phyloP scores from a whole-genome alignment of 2,888 invertebrate genomes.

The Trachelus iudaicus region DNA sequence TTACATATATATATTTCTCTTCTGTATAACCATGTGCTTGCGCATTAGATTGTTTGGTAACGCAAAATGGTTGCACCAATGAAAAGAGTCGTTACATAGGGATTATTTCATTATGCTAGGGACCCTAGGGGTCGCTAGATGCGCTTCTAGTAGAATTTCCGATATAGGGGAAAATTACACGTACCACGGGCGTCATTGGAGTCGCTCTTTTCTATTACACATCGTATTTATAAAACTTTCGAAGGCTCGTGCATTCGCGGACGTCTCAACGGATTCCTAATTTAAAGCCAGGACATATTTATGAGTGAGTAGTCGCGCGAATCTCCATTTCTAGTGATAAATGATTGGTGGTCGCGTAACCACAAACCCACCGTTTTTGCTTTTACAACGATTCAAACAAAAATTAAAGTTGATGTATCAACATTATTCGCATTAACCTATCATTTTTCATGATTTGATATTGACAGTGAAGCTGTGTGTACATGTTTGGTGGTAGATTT shows the following conservation, averaged over 20 bases:
- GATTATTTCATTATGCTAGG: not conserved
- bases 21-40: not conserved
- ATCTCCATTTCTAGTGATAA: conserved; percentile 3
- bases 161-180: not conserved
- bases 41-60: not conserved
- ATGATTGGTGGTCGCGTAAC: conserved; percentile 29
- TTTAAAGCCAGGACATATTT: conserved; percentile 13
- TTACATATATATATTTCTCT: not conserved
- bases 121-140: not conserved
- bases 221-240: conserved; percentile 32
- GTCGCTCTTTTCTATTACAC: conserved; percentile 27
- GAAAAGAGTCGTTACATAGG: not conserved
- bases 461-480: not conserved
- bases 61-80: not conserved
- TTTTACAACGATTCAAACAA: conserved; percentile 9
- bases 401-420: conserved; percentile 3
- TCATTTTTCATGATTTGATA: not conserved
- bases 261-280: conserved; percentile 14
- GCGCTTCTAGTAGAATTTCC: not conserved
- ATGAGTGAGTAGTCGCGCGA: conserved; percentile 25
- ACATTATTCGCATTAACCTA: not conserved
- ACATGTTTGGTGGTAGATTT: not conserved
- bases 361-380: conserved; percentile 25
- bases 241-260: conserved; percentile 18
- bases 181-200: conserved; percentile 31